phyloP scores from a whole-genome alignment of 2,888 invertebrate genomes.

The Vanessa cardui region DNA sequence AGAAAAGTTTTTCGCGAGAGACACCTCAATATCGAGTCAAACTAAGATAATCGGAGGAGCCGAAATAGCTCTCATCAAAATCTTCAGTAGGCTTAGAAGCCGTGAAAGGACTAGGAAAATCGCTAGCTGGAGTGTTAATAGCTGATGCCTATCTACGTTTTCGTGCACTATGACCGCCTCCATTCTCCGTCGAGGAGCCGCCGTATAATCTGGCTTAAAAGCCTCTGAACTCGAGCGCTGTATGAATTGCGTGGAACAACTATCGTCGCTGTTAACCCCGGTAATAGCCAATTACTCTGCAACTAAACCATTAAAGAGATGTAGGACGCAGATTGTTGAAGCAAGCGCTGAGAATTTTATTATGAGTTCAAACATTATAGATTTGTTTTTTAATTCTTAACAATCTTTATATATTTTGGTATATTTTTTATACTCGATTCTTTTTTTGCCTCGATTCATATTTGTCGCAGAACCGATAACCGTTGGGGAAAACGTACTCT shows the following conservation, averaged over 20 bases:
- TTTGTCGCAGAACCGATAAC: too few species aligned
- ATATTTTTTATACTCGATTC: too few species aligned
- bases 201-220: slow-evolving; percentile 30
- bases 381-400: not conserved
- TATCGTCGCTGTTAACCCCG: slow-evolving; percentile 34
- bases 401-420: too few species aligned
- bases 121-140: slow-evolving; percentile 61
- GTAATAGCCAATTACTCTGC: slow-evolving; percentile 47
- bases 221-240: slow-evolving; percentile 19
- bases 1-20: not conserved
- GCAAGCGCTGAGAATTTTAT: slow-evolving; percentile 24
- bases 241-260: slow-evolving; percentile 30
- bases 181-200: slow-evolving; percentile 15
- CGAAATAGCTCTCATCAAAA: slow-evolving; percentile 31
- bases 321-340: slow-evolving; percentile 24
- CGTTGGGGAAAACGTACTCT: too few species aligned
- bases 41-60: not conserved
- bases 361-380: not conserved
- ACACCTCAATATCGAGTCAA: not conserved
- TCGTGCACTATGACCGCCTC: slow-evolving; percentile 45
- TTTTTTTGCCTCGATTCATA: too few species aligned
- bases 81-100: slow-evolving; percentile 23
- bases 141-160: slow-evolving; percentile 64
- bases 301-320: slow-evolving; percentile 41
- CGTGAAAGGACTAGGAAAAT: slow-evolving; percentile 33